Percentiles rank a stretch among this genome's conserved stretches.
Evolutionary conservation across 2,797 vertebrate species (phyloP).

Genomic region (Diceros bicornis): DNA sequence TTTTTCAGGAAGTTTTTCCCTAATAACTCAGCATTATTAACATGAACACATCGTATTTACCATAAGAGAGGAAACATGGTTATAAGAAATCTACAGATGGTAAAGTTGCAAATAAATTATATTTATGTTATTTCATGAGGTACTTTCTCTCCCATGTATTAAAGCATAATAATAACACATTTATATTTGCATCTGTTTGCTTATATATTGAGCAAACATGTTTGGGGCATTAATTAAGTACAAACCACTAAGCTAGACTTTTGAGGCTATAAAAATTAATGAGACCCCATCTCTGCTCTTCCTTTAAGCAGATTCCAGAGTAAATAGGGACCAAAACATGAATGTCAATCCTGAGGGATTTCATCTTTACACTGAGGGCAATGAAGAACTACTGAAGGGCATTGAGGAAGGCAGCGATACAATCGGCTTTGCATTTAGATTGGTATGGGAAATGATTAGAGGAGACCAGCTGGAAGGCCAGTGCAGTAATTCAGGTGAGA

Average conservation of each 20-base stretch:
- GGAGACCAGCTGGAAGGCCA: not conserved
- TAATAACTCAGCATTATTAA: constrained; percentile 33
- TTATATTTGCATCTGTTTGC: not conserved
- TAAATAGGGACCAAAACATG: not conserved
- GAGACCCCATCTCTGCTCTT: not conserved
- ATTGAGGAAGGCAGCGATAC: not conserved
- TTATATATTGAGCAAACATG: not conserved
- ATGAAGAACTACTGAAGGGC: not conserved
- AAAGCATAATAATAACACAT: not conserved
- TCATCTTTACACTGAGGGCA: not conserved
- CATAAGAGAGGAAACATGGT: not conserved
- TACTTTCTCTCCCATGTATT: not conserved
- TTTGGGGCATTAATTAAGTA: not conserved
- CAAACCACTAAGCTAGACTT: not conserved
- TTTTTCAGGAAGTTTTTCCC: not conserved
- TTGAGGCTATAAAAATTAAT: not conserved
- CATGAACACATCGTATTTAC: not conserved
- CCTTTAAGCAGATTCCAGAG: not conserved
- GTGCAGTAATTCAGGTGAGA: not conserved
- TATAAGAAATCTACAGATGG: not conserved
- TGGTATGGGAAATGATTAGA: not conserved
- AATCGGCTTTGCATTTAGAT: not conserved
- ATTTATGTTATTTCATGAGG: not conserved
- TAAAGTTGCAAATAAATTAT: constrained; percentile 6
- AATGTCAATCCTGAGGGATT: not conserved